Percentiles rank a stretch among this genome's conserved stretches.
phyloP scores from a whole-genome alignment of 2,888 invertebrate genomes.

The Pycnomerus fuliginosus region DNA sequence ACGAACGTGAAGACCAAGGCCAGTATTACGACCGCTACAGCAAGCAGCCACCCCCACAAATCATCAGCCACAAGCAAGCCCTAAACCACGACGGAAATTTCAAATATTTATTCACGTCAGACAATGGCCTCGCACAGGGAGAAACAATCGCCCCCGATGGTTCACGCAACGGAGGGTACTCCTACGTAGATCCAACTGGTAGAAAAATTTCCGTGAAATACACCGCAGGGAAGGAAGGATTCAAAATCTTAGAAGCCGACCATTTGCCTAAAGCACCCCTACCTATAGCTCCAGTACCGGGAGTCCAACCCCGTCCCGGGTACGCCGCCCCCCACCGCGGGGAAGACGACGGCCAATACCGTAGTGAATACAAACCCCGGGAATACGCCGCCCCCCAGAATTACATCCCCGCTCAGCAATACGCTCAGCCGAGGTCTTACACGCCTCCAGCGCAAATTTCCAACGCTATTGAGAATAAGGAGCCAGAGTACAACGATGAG shows the following conservation, averaged over 20 bases:
- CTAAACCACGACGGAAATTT: conserved; percentile 66
- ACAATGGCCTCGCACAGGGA: conserved; percentile 68
- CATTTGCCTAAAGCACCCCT: conserved; percentile 50
- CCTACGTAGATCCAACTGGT: conserved; percentile 60
- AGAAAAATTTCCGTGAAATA: conserved; percentile 64
- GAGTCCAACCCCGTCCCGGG: conserved; percentile 22
- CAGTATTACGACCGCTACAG: conserved; percentile 34
- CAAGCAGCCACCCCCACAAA: conserved; percentile 53
- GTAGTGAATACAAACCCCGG: too few species aligned
- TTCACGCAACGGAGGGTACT: conserved; percentile 58
- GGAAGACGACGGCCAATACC: conserved; percentile 44
- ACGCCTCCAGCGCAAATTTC: conserved; percentile 24
- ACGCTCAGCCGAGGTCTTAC: conserved; percentile 14
- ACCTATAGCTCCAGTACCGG: conserved; percentile 38
- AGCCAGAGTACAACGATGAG: conserved; percentile 47
- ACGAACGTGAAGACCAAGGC: conserved; percentile 23
- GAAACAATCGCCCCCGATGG: conserved; percentile 70
- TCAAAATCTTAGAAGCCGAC: conserved; percentile 54
- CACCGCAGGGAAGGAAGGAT: conserved; percentile 55
- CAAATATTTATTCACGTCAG: conserved; percentile 67
- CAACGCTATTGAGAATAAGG: conserved; percentile 33
- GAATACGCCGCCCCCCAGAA: too few species aligned
- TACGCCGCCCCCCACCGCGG: conserved; percentile 25
- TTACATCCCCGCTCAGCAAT: conserved; percentile 28
- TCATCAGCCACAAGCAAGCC: conserved; percentile 64